These are phyloP conservation scores for Okamejei kenojei DNA, from an alignment of 2,797 vertebrate genomes.

Conservation along the genomic window DNA sequence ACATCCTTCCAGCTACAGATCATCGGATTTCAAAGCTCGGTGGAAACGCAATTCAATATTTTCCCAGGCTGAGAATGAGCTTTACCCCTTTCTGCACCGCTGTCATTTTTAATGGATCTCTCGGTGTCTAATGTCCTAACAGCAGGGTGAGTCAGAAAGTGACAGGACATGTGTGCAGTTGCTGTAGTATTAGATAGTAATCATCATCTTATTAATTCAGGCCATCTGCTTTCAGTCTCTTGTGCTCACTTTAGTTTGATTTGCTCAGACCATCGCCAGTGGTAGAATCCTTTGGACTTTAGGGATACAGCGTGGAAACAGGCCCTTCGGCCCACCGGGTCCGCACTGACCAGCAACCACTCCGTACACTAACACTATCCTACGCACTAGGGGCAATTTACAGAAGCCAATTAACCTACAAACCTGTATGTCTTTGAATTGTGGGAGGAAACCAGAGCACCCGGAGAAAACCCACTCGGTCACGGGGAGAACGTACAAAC, in stretches of 20 bases:
- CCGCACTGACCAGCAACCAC: too few relatives aligned
- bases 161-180: neutral
- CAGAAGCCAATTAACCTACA: too few relatives aligned
- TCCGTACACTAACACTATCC: too few relatives aligned
- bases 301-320: too few relatives aligned
- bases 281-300: neutral
- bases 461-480: too few relatives aligned
- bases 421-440: too few relatives aligned
- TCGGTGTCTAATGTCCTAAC: neutral
- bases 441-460: too few relatives aligned
- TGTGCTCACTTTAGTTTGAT: neutral
- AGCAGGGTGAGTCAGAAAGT: neutral
- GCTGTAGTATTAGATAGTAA: neutral
- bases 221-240: constrained; percentile 23
- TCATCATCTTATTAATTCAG: neutral
- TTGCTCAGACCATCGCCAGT: neutral
- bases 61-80: neutral
- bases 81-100: neutral
- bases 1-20: neutral
- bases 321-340: too few relatives aligned
- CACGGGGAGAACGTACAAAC: too few relatives aligned
- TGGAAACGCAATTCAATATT: neutral
- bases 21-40: neutral
- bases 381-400: too few relatives aligned
- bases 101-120: neutral